These are phyloP conservation scores for Antennarius striatus DNA, from an alignment of 2,113 vertebrate genomes.

Conservation along the genomic window DNA sequence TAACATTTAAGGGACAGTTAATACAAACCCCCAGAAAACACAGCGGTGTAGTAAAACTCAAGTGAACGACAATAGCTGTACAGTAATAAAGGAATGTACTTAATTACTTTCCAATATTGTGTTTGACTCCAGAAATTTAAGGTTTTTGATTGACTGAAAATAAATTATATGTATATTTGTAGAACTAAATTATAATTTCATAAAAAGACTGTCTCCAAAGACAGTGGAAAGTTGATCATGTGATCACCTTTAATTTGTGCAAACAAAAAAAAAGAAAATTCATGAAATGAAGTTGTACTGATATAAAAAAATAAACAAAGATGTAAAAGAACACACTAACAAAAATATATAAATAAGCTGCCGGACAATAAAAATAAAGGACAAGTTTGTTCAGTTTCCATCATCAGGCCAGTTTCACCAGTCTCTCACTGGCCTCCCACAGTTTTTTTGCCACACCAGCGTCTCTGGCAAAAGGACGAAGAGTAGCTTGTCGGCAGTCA, in stretches of 20 bases:
- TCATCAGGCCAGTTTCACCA: constrained; percentile 77
- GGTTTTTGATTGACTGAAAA: too few species aligned
- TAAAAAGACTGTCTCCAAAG: not conserved
- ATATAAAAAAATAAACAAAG: not conserved
- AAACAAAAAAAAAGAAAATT: not conserved
- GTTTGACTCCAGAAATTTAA: too few species aligned
- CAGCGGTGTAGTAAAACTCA: too few species aligned
- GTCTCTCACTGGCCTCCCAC: constrained; percentile 83
- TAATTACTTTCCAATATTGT: too few species aligned
- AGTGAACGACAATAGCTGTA: too few species aligned
- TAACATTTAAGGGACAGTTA: too few species aligned
- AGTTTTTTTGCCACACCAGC: constrained; percentile 81
- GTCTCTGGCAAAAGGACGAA: constrained; percentile 78
- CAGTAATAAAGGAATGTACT: too few species aligned
- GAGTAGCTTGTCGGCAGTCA: constrained; percentile 70
- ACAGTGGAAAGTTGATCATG: not conserved
- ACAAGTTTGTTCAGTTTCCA: not conserved
- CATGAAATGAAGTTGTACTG: not conserved
- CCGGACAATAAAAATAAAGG: not conserved
- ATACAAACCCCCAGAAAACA: too few species aligned
- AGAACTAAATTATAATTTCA: not conserved
- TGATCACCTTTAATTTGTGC: not conserved
- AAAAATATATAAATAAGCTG: not conserved
- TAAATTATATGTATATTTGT: not conserved
- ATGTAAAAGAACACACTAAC: not conserved